These are phyloP conservation scores for Penelope pileata DNA, from an alignment of 2,113 vertebrate genomes.

Conservation along the genomic window DNA sequence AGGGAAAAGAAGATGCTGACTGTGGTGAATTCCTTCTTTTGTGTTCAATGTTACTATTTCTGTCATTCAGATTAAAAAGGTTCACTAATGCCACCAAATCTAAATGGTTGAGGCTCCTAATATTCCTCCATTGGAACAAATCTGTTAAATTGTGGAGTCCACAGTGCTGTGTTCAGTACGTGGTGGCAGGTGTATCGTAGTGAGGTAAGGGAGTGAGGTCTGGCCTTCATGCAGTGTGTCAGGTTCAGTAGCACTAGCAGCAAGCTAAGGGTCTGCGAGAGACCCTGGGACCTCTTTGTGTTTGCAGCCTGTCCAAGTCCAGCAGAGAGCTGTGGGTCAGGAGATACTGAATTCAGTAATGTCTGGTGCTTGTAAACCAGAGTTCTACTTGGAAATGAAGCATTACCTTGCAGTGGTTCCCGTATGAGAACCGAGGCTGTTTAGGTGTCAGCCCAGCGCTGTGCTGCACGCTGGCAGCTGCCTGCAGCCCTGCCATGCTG, in stretches of 20 bases:
- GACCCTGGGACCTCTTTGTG: not conserved
- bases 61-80: not conserved
- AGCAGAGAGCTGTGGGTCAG: accelerated
- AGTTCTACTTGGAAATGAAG: not conserved
- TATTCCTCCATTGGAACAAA: not conserved
- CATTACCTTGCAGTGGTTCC: not conserved
- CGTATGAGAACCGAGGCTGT: not conserved
- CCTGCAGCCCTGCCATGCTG: not conserved
- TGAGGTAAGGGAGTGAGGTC: not conserved
- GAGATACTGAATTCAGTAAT: not conserved
- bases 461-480: not conserved
- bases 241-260: not conserved
- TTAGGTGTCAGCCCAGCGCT: not conserved
- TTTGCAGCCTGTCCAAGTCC: not conserved
- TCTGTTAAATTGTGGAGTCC: not conserved
- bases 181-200: not conserved
- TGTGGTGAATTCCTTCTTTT: not conserved
- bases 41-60: not conserved
- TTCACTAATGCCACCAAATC: not conserved
- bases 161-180: not conserved
- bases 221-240: not conserved
- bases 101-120: not conserved
- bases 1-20: not conserved
- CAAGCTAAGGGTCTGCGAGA: not conserved
- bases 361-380: not conserved